A percentile compares a stretch with the other conserved stretches of the same genome.
phyloP scores from a whole-genome alignment of 2,888 invertebrate genomes.

The Ophioninae sp. region DNA sequence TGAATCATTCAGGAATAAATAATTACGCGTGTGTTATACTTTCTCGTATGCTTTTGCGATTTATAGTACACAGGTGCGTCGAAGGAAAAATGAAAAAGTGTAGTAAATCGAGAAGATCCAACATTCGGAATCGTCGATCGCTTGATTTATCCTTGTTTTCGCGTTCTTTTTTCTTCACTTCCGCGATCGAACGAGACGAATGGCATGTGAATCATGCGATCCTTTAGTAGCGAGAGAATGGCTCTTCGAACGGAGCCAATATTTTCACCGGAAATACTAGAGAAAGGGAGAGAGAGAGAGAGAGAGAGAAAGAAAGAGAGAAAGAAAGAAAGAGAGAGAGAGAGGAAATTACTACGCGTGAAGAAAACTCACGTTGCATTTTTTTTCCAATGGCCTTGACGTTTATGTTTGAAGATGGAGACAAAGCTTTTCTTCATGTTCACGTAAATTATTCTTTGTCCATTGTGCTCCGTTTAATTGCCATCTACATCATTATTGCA shows the following conservation, averaged over 20 bases:
- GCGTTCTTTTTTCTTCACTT: slow-evolving; percentile 5
- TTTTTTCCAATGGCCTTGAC: background rate
- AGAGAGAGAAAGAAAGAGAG: no score
- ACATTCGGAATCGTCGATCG: slow-evolving; percentile 14
- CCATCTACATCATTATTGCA: no score
- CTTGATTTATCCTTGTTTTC: slow-evolving; percentile 30
- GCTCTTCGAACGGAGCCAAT: slow-evolving; percentile 1
- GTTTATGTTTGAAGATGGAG: background rate
- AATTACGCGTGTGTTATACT: slow-evolving; percentile 13
- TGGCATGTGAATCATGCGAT: slow-evolving; percentile 21
- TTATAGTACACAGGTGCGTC: slow-evolving; percentile 36
- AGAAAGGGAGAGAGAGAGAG: background rate
- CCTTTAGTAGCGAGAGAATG: slow-evolving; percentile 1
- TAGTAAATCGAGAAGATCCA: slow-evolving; percentile 1
- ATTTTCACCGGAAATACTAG: background rate
- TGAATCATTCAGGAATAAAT: slow-evolving; percentile 48
- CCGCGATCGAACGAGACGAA: slow-evolving; percentile 9
- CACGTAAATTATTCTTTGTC: background rate
- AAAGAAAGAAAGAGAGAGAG: background rate
- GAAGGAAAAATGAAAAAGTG: slow-evolving; percentile 27
- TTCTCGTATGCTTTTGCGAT: slow-evolving; percentile 20
- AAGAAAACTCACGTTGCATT: background rate
- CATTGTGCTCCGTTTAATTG: background rate
- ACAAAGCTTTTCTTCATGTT: background rate
- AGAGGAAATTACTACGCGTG: background rate